Evolutionary conservation across 2,888 invertebrate genomes (phyloP), one percentile per base, ranked within the genome.

Genomic region (Nomada fabriciana): DNA sequence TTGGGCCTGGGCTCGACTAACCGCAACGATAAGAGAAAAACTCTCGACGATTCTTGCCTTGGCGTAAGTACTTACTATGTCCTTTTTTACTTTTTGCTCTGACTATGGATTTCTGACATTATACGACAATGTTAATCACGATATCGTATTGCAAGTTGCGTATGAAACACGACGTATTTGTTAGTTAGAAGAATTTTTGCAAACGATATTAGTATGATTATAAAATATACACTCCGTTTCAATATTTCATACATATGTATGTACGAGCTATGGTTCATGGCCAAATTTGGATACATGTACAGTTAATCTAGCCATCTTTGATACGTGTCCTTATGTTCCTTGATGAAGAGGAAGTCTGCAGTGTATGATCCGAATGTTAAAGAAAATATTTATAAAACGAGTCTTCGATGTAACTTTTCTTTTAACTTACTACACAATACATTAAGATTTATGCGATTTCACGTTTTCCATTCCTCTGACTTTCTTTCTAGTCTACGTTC

Each of bases 11-110:
- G 89, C 2, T 86, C 90, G 42, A 88, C 87, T 47, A 90, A 89
- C 92, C 94, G 86, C 85, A 94, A 93, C 52, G 95, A 95, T 79
- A 95, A 95, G 87, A 94, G 94, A 69, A 94, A 94, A 85, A 95
- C 95, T 13, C 90, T 95, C 85, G 96, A 96, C 86, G 96, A 96
- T 87, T 94, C 95, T n/a, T 95, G 94, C 76, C 90, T 95, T 57
- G 94, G 95, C 88, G 95, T 95, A 92, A 93, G 93, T 74, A n/a
- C 20, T 60, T 71, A 29, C 36, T 36, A 36, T 36, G 36, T n/a
- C 43, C 25, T 13, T n/a, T 25, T 13, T 10, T 36, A 42, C 9
- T 13, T 10, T 18, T 43, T 53, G 3, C 50, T 20, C 2, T 13
- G 2, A 25, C 15, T 25, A 25, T 18, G 15, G 47, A 15, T 36